These are phyloP conservation scores for Mohoua ochrocephala DNA, from an alignment of 2,113 vertebrate species.

Conservation along the genomic window DNA sequence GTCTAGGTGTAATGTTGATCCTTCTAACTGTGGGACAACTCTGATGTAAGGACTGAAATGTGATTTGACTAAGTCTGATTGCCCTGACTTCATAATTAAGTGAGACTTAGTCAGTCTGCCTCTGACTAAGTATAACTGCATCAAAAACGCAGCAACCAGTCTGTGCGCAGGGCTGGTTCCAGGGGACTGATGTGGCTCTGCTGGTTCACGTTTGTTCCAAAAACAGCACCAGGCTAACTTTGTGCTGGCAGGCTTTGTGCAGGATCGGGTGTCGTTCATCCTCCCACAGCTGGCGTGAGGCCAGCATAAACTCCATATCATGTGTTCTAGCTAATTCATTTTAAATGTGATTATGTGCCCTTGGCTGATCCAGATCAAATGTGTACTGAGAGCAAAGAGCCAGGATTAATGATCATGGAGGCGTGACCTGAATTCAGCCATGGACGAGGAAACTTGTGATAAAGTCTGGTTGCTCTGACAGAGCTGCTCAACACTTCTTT, in stretches of 20 bases:
- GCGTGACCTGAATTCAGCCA: slow-evolving; percentile 14
- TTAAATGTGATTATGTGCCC: slow-evolving; percentile 61
- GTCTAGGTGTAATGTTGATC: background rate
- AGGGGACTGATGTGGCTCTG: background rate
- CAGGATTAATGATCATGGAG: slow-evolving; percentile 40
- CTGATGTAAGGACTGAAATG: background rate
- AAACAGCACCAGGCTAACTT: slow-evolving; percentile 23
- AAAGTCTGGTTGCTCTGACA: background rate
- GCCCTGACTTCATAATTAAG: background rate
- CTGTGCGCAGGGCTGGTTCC: background rate
- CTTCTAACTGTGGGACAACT: background rate
- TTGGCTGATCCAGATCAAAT: slow-evolving; percentile 61
- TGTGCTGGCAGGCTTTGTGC: slow-evolving; percentile 22
- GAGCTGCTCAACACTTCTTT: background rate
- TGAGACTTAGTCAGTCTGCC: background rate
- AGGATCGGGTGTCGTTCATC: background rate
- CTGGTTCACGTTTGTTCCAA: background rate
- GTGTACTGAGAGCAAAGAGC: slow-evolving; percentile 38
- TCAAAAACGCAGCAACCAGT: background rate
- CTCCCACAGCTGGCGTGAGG: background rate
- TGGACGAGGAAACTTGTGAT: background rate
- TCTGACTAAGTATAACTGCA: background rate
- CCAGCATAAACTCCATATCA: slow-evolving; percentile 50
- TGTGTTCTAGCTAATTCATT: slow-evolving; percentile 59
- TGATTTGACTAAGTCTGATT: slow-evolving; percentile 33